Base-by-base conservation (phyloP, 1,140 invertebrate genomes). In the Hyles euphorbiae region DNA sequence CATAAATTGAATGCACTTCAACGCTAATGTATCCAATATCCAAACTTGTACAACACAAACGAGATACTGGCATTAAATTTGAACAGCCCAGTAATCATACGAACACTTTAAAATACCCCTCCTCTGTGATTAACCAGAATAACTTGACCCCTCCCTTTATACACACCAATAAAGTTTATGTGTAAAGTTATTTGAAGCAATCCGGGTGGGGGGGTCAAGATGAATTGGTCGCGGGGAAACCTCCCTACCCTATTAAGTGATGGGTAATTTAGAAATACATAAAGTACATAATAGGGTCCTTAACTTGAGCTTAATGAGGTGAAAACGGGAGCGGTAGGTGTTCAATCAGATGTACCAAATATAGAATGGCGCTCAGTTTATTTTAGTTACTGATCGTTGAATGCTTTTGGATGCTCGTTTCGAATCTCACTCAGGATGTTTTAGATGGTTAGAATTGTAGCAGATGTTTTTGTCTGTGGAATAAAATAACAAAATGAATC, bases 231-330 rank as follows among this genome's bases (percentile, higher is more conserved):
- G 49, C 65, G 61, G 74, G 76, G 76, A 72, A 70, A 53, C 64
- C 70, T 72, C 79, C 69, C 71, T 71, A 68, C 65, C 66, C 74
- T 76, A 76, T 79, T 76, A 79, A 79, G 76, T 79, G 74, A 79
- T 79, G 76, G 70, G 76, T 79, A 79, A 79, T 79, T 79, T 79
- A 76, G 74, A 66, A 79, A 75, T 79, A 88, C 81, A 88, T 85
- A 88, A 88, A 88, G 83, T 88, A 86, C 81, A 88, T 88, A 88
- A 88, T 87, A 83, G 85, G 77, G 68, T 76, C 76, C 82, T 86
- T 83, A 81, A 80, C 77, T 82, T 68, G 65, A 71, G 72, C 68
- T 78, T 81, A 86, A 86, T 86, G 83, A 83, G 81, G 78, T 84
- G 83, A 77, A 81, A 81, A 81, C 72, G 68, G 72, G 77, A 63